A percentile compares a stretch with the other conserved stretches of the same genome.
Conservation (phyloP, 2,888 invertebrate genomes). For the Unio pictorum region DNA sequence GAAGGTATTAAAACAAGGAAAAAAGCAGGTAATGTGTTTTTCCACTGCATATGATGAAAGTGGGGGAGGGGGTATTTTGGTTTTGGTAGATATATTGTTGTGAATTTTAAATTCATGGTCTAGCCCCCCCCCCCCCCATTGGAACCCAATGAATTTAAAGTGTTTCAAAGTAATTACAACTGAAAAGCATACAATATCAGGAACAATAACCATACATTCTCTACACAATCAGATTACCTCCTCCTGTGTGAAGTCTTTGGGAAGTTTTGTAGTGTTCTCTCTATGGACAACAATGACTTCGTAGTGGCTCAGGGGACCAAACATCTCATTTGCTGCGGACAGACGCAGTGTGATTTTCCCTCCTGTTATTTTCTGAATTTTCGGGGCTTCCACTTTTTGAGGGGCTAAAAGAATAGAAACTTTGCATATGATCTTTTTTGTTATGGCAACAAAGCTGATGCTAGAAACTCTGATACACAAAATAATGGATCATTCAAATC, state of each 20-base stretch:
- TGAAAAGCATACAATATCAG: no score
- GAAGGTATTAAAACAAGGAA: no score
- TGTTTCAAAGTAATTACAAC: no score
- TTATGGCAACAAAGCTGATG: background rate
- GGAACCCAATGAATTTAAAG: no score
- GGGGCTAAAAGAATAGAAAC: constrained; percentile 48
- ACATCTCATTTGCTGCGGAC: constrained; percentile 89
- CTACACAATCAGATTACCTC: constrained; percentile 39
- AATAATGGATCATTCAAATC: background rate
- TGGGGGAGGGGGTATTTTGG: no score
- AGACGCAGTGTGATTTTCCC: constrained; percentile 52
- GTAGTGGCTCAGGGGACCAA: constrained; percentile 98
- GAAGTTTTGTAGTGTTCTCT: constrained; percentile 79
- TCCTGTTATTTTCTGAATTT: constrained; percentile 30
- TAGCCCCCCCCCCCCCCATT: no score
- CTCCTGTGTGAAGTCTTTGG: constrained; percentile 79
- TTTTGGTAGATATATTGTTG: no score
- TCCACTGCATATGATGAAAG: no score
- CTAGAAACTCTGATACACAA: background rate
- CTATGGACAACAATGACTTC: constrained; percentile 96
- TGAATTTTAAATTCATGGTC: no score
- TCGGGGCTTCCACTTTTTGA: constrained; percentile 44
- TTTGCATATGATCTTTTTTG: background rate
- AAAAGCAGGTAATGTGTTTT: no score
- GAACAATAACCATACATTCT: no score